These are phyloP conservation scores for Vidua chalybeata DNA, from an alignment of 2,113 vertebrate genomes.

Conservation along the genomic window DNA sequence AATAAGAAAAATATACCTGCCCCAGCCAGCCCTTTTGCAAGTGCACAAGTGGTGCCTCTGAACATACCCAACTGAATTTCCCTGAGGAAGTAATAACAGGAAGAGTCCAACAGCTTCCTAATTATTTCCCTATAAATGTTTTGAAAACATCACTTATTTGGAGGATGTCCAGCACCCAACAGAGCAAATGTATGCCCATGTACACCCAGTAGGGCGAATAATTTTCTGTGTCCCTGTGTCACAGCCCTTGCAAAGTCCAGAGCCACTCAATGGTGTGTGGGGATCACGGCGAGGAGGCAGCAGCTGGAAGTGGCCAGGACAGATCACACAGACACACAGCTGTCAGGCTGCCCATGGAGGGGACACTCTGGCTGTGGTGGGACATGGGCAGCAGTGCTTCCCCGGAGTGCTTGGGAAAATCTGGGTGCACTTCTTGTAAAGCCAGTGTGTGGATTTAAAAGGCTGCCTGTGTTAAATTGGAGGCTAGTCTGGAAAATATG, in stretches of 20 bases:
- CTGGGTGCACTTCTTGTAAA: not conserved
- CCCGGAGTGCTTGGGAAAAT: not conserved
- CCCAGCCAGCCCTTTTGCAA: fast-evolving
- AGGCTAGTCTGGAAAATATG: not conserved
- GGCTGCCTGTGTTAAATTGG: not conserved
- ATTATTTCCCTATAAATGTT: not conserved
- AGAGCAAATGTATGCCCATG: no score
- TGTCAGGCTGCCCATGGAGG: not conserved
- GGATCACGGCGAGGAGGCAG: fast-evolving
- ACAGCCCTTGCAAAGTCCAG: not conserved
- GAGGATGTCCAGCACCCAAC: not conserved
- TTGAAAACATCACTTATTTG: not conserved
- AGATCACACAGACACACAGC: not conserved
- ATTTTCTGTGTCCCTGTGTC: not conserved
- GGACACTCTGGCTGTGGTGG: no score
- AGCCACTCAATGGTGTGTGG: fast-evolving
- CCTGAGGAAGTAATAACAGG: not conserved
- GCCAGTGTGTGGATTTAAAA: not conserved
- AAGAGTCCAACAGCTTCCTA: not conserved
- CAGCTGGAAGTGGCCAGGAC: not conserved
- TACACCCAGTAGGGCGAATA: fast-evolving
- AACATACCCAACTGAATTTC: not conserved
- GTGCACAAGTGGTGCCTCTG: not conserved
- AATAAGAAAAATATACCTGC: not conserved
- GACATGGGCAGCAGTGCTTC: not conserved